phyloP scores from a whole-genome alignment of 2,888 invertebrate species.

The Tribolium freemani region DNA sequence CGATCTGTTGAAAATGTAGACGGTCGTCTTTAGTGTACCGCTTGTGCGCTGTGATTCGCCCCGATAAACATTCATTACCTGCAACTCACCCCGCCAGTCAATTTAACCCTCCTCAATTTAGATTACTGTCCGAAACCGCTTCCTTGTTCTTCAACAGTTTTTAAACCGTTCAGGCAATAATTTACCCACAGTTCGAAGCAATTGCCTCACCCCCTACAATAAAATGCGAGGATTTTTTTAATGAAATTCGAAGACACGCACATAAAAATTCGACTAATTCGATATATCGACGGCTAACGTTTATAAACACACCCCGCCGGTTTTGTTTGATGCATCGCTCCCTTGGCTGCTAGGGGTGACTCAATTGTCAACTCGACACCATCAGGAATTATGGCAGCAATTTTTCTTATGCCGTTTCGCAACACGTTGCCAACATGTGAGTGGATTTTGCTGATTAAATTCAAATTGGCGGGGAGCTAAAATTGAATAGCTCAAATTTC shows the following conservation, averaged over 20 bases:
- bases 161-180: slow-evolving; percentile 49
- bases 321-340: slow-evolving; percentile 63
- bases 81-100: slow-evolving; percentile 61
- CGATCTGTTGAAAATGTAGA: slow-evolving; percentile 45
- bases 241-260: slow-evolving; percentile 11
- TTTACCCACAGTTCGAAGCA: slow-evolving; percentile 5
- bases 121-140: slow-evolving; percentile 66
- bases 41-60: slow-evolving; percentile 64
- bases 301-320: slow-evolving; percentile 18
- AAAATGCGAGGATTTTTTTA: slow-evolving; percentile 17
- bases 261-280: slow-evolving; percentile 26
- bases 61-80: slow-evolving; percentile 68
- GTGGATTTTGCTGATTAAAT: slow-evolving; percentile 64
- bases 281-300: slow-evolving; percentile 25
- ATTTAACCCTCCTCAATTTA: slow-evolving; percentile 67
- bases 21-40: slow-evolving; percentile 48
- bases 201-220: slow-evolving; percentile 54
- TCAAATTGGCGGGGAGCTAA: slow-evolving; percentile 51
- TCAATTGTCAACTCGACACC: slow-evolving; percentile 68
- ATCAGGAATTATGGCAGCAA: slow-evolving; percentile 65
- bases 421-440: slow-evolving; percentile 56
- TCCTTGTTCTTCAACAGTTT: slow-evolving; percentile 63
- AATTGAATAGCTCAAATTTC: not conserved
- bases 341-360: slow-evolving; percentile 61
- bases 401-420: slow-evolving; percentile 65